Evolutionary conservation across 2,797 vertebrate species (phyloP).

Genomic region (Huso huso): DNA sequence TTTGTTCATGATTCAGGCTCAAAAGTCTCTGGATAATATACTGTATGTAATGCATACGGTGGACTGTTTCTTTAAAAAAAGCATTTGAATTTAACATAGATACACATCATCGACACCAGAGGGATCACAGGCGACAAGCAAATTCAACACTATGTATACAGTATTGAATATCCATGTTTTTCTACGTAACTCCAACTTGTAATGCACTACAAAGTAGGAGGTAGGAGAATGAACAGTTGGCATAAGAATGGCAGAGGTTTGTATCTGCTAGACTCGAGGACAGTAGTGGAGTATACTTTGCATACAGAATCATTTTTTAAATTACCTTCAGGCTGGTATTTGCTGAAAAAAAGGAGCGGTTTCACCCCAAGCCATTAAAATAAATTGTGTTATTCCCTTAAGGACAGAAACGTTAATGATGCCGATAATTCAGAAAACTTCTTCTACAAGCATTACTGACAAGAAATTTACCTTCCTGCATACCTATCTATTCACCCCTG

Average conservation of each 20-base stretch:
- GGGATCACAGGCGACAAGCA: no score
- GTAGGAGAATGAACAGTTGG: no score
- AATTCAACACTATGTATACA: no score
- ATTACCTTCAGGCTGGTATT: not conserved
- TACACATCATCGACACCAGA: no score
- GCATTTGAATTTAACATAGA: no score
- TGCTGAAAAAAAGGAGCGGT: not conserved
- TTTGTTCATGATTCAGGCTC: not conserved
- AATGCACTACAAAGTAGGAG: no score
- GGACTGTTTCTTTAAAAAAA: no score
- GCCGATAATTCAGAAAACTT: constrained; percentile 7
- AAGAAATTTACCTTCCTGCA: constrained; percentile 14
- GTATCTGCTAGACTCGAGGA: no score
- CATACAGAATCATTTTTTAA: not conserved
- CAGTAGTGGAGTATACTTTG: not conserved
- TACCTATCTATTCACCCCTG: constrained; percentile 19
- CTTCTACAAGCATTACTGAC: constrained; percentile 7
- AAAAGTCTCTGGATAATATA: not conserved
- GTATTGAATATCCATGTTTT: no score
- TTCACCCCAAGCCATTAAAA: not conserved
- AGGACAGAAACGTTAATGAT: not conserved
- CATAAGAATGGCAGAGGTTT: no score
- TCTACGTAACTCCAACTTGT: no score
- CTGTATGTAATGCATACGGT: no score
- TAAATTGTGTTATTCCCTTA: not conserved